Evolutionary conservation across 2,113 vertebrate genomes (phyloP), one percentile per base, ranked within the genome.

Genomic region (Pterocles burchelli): DNA sequence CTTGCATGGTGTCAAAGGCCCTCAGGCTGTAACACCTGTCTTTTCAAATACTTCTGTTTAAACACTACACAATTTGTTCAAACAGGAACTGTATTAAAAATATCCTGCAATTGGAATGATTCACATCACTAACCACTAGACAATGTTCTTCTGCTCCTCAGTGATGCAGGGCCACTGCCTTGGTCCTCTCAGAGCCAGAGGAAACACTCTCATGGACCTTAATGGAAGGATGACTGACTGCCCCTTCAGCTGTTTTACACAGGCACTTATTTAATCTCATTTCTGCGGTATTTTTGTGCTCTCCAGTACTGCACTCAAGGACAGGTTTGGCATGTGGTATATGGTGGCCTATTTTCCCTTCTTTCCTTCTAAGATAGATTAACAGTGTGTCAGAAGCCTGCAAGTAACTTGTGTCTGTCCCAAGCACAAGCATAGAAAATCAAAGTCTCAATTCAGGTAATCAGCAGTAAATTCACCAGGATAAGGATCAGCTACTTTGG

Each of bases 351-450:
- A 19, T 63, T 74, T 70, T 41, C 31, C 41, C n/a, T 41, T 33
- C 51, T 33, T 82, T 70, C 61, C 26, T 76, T 72, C 34, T 38
- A 57, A 52, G 1, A 55, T 7, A 67, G 10, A 71, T 45, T 48
- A 76, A 68, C 5, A 75, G 26, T 38, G 41, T 33, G 48, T 33
- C n/a, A 84, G 55, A 89, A 91, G 33, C 43, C 76, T 92, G 33
- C 10, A 78, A 68, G 38, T 46, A 73, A 62, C 18, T 55, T 26
- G 19, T 19, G 26, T 29, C 46, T 55, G 29, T 36, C n/a, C 45
- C 87, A 71, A 77, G 75, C n/a, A 58, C 10, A 33, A 0, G 0
- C 11, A 2, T 12, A 2, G 41, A 75, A 81, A 48, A 26, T 24
- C 48, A 5, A 81, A 81, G 43, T 63, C 48, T 93, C 67, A 18